These are phyloP conservation scores for Ochotona curzoniae DNA, from an alignment of 2,113 vertebrate genomes.

Conservation along the genomic window DNA sequence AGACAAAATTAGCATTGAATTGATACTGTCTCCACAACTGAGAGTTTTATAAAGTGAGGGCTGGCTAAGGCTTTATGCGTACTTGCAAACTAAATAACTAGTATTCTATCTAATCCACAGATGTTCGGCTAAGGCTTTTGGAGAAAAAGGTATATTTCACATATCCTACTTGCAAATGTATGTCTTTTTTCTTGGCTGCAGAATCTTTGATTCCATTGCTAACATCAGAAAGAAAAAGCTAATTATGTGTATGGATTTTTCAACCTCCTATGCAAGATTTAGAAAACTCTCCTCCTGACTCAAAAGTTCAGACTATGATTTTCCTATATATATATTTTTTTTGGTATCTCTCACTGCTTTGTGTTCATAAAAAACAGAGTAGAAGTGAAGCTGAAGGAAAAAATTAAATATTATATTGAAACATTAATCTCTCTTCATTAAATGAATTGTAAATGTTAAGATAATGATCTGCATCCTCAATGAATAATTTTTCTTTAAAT, in stretches of 20 bases:
- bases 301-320: slow-evolving; percentile 52
- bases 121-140: background rate
- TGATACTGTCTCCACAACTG: background rate
- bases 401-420: slow-evolving; percentile 78
- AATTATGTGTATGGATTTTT: slow-evolving; percentile 62
- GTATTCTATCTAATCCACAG: background rate
- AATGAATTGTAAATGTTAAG: slow-evolving; percentile 83
- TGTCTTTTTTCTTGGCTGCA: background rate
- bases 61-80: background rate
- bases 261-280: slow-evolving; percentile 71
- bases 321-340: slow-evolving; percentile 75
- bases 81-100: background rate
- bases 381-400: slow-evolving; percentile 20
- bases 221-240: slow-evolving; percentile 70
- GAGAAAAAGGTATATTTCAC: background rate
- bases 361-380: slow-evolving; percentile 59
- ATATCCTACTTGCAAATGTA: background rate
- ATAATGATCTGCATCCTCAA: slow-evolving; percentile 82
- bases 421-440: slow-evolving; percentile 85
- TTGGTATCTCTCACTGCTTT: background rate
- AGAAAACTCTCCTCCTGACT: slow-evolving; percentile 73
- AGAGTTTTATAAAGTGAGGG: background rate
- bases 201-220: slow-evolving; percentile 72
- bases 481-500: slow-evolving; percentile 87
- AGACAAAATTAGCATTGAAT: background rate